Base-by-base conservation (phyloP, 2,113 vertebrate species). In the Maccullochella peelii region DNA sequence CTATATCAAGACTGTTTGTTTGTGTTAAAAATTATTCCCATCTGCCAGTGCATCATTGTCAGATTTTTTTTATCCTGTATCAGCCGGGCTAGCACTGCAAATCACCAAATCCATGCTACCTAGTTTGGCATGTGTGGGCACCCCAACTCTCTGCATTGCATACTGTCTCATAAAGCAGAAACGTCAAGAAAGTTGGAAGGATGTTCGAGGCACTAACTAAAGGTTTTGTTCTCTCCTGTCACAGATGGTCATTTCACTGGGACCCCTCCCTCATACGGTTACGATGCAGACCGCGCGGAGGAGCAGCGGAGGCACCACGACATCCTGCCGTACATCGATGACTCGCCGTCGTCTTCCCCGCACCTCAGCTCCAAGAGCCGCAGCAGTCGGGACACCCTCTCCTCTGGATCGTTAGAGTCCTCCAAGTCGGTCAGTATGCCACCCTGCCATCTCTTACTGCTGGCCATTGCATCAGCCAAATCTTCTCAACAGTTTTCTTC, bases 271-370 rank as follows among this genome's bases (percentile, higher is more conserved):
- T 91, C 96, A 1, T 99, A 97, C 0, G 90, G 96, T 7, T 98
- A 96, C 0, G 97, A 98, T 0, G 96, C 95, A 0, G 98, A 99
- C 87, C 95, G 96, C 1, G 97, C 96, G 0, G 98, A 99, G 86
- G 98, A 99, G 76, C 98, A 97, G 94, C 92, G 97, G 58, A 87
- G 96, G 62, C 95, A 95, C 86, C 98, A 98, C 70, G 98, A 99
- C 59, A 96, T 97, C 87, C 96, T 99, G 94, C 98, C 98, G 18
- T 99, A 97, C 92, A 97, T 99, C 4, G 98, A 99, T 3, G 98
- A 99, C 91, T 99, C 98, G 0, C 98, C 98, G 0, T 98, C 97
- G 0, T 99, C 98, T 59, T 99, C 98, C 0, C 98, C 98, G 0
- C 97, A 97, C 73, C 97, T 99, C 82, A 95, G 97, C 94, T 97